Base-by-base conservation (phyloP, 1,140 invertebrate species). In the Anastatus disparis region DNA sequence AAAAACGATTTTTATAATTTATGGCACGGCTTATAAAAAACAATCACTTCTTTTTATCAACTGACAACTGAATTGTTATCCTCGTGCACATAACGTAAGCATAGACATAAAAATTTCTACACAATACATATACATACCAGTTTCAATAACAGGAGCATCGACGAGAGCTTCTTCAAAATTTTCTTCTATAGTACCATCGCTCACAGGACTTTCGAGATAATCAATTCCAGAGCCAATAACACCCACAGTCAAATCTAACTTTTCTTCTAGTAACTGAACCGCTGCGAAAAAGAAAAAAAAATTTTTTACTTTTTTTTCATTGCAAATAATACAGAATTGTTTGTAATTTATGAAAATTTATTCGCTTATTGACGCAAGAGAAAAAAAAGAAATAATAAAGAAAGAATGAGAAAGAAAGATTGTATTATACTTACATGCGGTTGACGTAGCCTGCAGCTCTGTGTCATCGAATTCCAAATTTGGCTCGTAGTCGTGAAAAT, bases 401-500 rank as follows among this genome's bases (percentile, higher is more conserved):
- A n/a, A n/a, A n/a, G n/a, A n/a, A n/a, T n/a, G n/a, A n/a, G n/a
- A n/a, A n/a, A n/a, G n/a, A n/a, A n/a, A n/a, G n/a, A n/a, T n/a
- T n/a, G n/a, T 38, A 38, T 38, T 26, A 20, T 24, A 50, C 46
- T 78, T 78, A 85, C 85, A 82, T 74, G 81, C 83, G 56, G 79
- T 76, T 6, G 84, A 77, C 26, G 84, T 79, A 22, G 85, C 76
- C 78, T 92, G 91, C 53, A 96, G 82, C 86, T 97, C 96, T 12
- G 94, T 95, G 86, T 98, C 96, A 87, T 97, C 96, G 88, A 97
- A 98, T 84, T 98, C 96, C 80, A 97, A 88, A 86, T 95, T 94
- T 26, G 95, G 95, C 82, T 97, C 95, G 84, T 96, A 95, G 87
- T 96, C 95, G 84, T 96, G 94, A 82, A 92, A 94, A 84, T 96